Conservation (phyloP, 2,797 vertebrate species). For the Phylloscopus collybita region DNA sequence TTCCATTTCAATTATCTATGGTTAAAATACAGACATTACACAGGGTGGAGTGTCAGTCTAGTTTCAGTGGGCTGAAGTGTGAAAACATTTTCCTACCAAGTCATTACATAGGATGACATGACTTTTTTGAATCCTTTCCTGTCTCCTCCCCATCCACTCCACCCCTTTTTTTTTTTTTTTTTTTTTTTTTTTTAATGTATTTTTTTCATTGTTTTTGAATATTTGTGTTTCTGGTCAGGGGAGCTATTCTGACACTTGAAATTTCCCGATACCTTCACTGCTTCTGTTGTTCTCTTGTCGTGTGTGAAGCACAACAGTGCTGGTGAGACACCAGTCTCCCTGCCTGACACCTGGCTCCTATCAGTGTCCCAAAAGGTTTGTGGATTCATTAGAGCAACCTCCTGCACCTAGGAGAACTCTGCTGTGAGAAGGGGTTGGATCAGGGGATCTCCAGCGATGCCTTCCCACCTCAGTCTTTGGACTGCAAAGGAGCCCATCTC, state of each 20-base stretch:
- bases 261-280: not conserved
- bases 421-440: not conserved
- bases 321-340: not conserved
- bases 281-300: not conserved
- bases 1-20: slow-evolving; percentile 69
- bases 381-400: not conserved
- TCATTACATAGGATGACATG: slow-evolving; percentile 25
- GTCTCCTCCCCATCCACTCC: not conserved
- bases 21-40: slow-evolving; percentile 57
- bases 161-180: not conserved
- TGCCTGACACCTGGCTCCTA: not conserved
- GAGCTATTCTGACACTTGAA: not conserved
- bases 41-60: slow-evolving; percentile 51
- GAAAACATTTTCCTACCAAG: slow-evolving; percentile 58
- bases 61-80: slow-evolving; percentile 54
- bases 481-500: not conserved
- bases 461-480: not conserved
- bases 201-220: slow-evolving; percentile 32
- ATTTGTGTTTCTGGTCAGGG: slow-evolving; percentile 17
- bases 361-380: not conserved
- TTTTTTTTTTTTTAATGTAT: not conserved
- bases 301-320: not conserved
- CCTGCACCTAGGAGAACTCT: not conserved
- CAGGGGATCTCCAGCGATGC: not conserved
- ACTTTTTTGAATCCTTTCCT: not conserved